Evolutionary conservation across 2,888 invertebrate genomes (phyloP), one percentile per base, ranked within the genome.

Genomic region (Acronicta alni): DNA sequence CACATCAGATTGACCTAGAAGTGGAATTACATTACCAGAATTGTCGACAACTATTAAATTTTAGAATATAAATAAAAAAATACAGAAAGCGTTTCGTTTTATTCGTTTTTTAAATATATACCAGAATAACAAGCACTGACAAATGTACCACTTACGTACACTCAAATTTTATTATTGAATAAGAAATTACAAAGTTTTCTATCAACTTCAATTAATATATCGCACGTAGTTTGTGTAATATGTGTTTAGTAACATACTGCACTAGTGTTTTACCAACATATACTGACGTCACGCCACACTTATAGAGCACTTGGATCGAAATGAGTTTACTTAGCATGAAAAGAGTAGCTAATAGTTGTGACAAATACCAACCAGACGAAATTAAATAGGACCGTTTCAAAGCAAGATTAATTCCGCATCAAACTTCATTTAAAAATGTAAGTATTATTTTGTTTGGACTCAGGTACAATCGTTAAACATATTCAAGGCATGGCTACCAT

Each of bases 401-500:
- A n/a, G 30, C 49, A 67, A 67, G 65, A 65, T 49, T 55, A 62
- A 20, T 18, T 38, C 30, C 45, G 18, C 55, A 38, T 41, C 51
- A 32, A 59, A 20, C 30, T 39, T 49, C 52, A 46, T 44, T 35
- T 35, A 6, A 35, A 10, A 49, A 48, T 64, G 73, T 73, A 71
- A 73, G 73, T 73, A 73, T 57, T 23, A 42, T 41, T 49, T 64
- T 47, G 43, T 44, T 57, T 51, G 42, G 47, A 39, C 51, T 15
- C 30, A 49, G 48, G 15, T 44, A 45, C 57, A 52, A 60, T 51
- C 15, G 47, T 49, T 16, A 49, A 23, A 46, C 56, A 61, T 59
- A 12, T 18, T 38, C 63, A 70, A 55, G 42, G 67, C 67, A 74
- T 73, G 52, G 49, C 54, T 45, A 46, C 46, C 52, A 49, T 63